These are phyloP conservation scores for Nysson spinosus DNA, from an alignment of 2,888 invertebrate species.

Conservation along the genomic window DNA sequence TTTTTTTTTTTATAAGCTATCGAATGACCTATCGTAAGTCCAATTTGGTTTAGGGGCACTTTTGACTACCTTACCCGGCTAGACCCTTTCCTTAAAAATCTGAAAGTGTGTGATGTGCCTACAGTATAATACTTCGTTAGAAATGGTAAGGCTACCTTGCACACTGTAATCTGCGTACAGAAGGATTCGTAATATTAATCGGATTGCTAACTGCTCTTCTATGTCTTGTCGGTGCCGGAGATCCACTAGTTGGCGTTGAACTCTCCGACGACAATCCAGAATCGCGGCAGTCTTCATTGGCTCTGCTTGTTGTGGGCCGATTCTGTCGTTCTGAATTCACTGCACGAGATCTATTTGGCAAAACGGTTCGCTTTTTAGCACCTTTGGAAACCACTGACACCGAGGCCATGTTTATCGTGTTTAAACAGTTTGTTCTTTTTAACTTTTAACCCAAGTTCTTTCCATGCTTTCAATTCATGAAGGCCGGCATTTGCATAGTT, in stretches of 20 bases:
- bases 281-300: slow-evolving; percentile 68
- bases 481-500: no score
- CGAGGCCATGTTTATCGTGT: slow-evolving; percentile 41
- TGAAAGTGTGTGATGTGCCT: no score
- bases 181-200: slow-evolving; percentile 19
- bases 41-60: no score
- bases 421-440: no score
- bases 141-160: no score
- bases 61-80: no score
- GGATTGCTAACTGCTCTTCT: slow-evolving; percentile 40
- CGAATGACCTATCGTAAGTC: no score
- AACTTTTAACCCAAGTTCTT: neutral
- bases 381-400: slow-evolving; percentile 51
- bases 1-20: no score
- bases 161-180: no score
- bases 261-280: slow-evolving; percentile 75
- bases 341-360: slow-evolving; percentile 41
- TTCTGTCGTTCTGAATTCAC: slow-evolving; percentile 13
- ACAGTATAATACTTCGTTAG: no score
- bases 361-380: slow-evolving; percentile 60
- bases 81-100: no score
- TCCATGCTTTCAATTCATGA: no score
- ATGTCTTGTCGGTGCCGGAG: slow-evolving; percentile 71
- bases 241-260: slow-evolving; percentile 73
- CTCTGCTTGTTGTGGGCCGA: slow-evolving; percentile 2